phyloP scores from a whole-genome alignment of 2,888 invertebrate species.

The Ophioninae sp. region DNA sequence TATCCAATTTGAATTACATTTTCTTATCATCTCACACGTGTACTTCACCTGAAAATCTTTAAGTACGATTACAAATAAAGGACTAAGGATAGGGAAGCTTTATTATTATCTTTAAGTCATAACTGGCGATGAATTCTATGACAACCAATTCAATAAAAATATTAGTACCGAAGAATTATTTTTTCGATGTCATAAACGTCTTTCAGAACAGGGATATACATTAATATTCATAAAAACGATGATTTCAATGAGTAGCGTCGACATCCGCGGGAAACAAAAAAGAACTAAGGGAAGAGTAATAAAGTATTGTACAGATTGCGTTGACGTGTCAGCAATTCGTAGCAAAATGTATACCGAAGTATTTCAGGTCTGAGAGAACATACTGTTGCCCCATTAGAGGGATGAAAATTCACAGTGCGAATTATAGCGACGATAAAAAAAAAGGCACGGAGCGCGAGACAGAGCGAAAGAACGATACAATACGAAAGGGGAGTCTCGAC shows the following conservation, averaged over 20 bases:
- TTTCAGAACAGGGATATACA: background rate
- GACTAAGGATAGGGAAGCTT: background rate
- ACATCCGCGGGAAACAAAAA: background rate
- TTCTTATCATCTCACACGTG: background rate
- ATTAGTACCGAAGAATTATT: too few relatives aligned
- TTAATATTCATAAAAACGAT: background rate
- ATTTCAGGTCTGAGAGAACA: slow-evolving; percentile 25
- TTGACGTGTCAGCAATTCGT: slow-evolving; percentile 27
- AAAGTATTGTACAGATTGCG: slow-evolving; percentile 48
- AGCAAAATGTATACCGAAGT: slow-evolving; percentile 38
- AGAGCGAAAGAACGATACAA: slow-evolving; percentile 47
- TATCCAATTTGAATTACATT: background rate
- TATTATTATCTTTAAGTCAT: background rate
- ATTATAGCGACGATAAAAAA: slow-evolving; percentile 59
- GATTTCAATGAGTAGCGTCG: background rate
- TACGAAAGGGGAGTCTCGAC: slow-evolving; percentile 18
- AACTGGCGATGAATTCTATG: background rate
- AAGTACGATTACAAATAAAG: background rate
- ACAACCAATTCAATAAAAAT: background rate
- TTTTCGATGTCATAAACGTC: background rate
- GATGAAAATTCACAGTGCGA: slow-evolving; percentile 60
- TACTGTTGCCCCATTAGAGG: slow-evolving; percentile 52
- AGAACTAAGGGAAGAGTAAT: slow-evolving; percentile 14
- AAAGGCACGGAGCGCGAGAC: slow-evolving; percentile 2
- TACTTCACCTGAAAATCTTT: background rate